phyloP scores from a whole-genome alignment of 2,113 vertebrate genomes.

The Zootoca vivipara region DNA sequence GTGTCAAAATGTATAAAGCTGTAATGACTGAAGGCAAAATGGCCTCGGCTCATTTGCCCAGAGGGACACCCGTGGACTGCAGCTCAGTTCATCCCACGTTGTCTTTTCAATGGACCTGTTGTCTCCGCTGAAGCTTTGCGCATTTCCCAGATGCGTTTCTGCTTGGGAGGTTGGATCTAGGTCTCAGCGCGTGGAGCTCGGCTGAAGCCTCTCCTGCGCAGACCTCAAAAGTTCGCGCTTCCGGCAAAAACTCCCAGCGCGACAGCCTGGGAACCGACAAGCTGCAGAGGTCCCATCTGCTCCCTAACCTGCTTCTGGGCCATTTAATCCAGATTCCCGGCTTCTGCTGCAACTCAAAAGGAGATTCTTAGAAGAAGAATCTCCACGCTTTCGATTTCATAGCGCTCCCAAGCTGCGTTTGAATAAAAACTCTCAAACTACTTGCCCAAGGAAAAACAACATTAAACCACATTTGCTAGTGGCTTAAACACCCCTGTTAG shows the following conservation, averaged over 20 bases:
- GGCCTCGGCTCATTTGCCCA: not conserved
- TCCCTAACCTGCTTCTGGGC: not conserved
- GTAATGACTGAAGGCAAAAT: not conserved
- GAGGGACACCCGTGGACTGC: not conserved
- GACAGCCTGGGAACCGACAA: not conserved
- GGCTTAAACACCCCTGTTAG: not conserved
- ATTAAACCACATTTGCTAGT: not conserved
- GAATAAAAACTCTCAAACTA: rapidly evolving
- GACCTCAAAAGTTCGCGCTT: not conserved
- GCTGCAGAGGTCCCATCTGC: not conserved
- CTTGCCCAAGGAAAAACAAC: not conserved
- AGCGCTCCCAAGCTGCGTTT: not conserved
- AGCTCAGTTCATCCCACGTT: not conserved
- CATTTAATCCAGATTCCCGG: not conserved
- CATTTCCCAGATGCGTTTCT: not conserved
- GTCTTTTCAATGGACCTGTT: not conserved
- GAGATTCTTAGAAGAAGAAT: not conserved
- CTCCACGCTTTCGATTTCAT: not conserved
- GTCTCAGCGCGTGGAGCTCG: not conserved
- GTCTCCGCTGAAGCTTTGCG: not conserved
- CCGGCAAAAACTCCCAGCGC: not conserved
- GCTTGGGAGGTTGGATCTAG: not conserved
- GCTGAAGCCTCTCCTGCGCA: not conserved
- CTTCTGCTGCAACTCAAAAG: not conserved
- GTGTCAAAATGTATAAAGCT: not conserved